Evolutionary conservation across 2,113 vertebrate genomes (phyloP), one percentile per base, ranked within the genome.

Genomic region (Aythya baeri): DNA sequence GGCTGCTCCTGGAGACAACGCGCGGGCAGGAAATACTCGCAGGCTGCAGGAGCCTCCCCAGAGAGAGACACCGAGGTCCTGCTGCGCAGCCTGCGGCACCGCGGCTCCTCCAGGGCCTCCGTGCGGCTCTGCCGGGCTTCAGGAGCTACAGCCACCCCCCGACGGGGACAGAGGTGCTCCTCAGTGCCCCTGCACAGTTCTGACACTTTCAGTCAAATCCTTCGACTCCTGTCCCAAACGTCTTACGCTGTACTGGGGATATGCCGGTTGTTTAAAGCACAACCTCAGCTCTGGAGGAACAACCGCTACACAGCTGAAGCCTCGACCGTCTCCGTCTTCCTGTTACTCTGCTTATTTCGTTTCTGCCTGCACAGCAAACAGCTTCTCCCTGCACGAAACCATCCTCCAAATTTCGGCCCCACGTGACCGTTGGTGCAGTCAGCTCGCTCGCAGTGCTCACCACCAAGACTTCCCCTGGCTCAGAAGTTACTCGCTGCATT

Each of bases 391-490:
- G 17, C 74, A 43, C 55, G 65, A 27, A 63, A 4, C 70, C 88
- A 66, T 27, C 74, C 67, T 38, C 61, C 52, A 66, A 31, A 34
- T 67, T 41, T 29, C 11, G 65, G 82, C 27, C 5, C 26, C 44
- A 16, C 0, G 0, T 50, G 70, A 9, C 55, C 0, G 0, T 17
- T 46, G 32, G 29, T 5, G 31, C 10, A 25, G 20, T 61, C 7
- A 5, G 41, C 50, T 77, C 58, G 73, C 71, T 78, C 62, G 57
- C 62, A 22, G 9, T 5, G 8, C 52, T 78, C 16, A 11, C 9
- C 84, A 7, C 38, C 2, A 3, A 57, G 72, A 36, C 29, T 49
- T 59, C 2, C 41, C 36, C 29, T 38, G 3, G 59, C 27, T 76
- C 77, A 76, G 72, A 55, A 78, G 31, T n/a, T 1, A 36, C 61